A percentile compares a stretch with the other conserved stretches of the same genome.
Evolutionary conservation across 2,797 vertebrate genomes (phyloP).

Genomic region (Coranthus polyacanthus): DNA sequence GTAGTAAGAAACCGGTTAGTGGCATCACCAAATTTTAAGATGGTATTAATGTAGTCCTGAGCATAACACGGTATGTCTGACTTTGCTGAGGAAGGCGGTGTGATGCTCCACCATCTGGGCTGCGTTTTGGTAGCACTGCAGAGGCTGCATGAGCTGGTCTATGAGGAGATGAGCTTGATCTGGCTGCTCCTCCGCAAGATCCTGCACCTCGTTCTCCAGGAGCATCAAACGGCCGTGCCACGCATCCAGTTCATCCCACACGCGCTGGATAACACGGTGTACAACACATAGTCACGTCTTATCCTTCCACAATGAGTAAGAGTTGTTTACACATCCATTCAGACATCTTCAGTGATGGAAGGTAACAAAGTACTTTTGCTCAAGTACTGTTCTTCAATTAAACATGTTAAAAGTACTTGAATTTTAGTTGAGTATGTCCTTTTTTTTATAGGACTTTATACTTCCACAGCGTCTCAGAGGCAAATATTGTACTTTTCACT

Average conservation of each 20-base stretch:
- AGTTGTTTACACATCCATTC: not conserved
- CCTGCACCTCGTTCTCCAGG: constrained; percentile 93
- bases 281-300: not conserved
- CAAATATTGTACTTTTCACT: no score
- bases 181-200: constrained; percentile 90
- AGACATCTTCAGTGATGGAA: no score
- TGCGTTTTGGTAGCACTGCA: constrained; percentile 91
- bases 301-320: not conserved
- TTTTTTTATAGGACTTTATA: no score
- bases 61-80: constrained; percentile 44
- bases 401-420: no score
- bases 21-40: not conserved
- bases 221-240: constrained; percentile 91
- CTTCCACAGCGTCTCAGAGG: no score
- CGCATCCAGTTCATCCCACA: constrained; percentile 93
- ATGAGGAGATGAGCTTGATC: constrained; percentile 90
- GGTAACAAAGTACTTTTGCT: not conserved
- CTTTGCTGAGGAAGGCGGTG: constrained; percentile 93
- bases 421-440: no score
- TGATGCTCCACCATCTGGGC: constrained; percentile 89
- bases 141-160: constrained; percentile 90
- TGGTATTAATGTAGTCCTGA: not conserved
- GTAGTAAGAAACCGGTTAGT: not conserved
- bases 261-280: constrained; percentile 76
- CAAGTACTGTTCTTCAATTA: not conserved